phyloP scores from a whole-genome alignment of 2,888 invertebrate species.

The Hemistola chrysoprasaria region DNA sequence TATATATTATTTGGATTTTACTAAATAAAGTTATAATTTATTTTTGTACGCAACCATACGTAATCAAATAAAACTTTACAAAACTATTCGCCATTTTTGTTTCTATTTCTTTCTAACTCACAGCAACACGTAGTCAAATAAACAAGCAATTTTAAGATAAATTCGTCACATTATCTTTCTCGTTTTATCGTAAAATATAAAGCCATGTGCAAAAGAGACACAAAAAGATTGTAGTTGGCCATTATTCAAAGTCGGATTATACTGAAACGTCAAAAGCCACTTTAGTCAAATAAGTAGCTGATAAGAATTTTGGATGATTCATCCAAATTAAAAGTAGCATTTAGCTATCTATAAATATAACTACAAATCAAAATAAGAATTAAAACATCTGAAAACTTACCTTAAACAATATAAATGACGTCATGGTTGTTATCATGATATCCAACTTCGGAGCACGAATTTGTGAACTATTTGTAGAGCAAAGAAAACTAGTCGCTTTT shows the following conservation, averaged over 20 bases:
- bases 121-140: constrained; percentile 32
- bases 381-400: constrained; percentile 48
- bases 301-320: constrained; percentile 61
- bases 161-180: constrained; percentile 14
- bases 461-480: constrained; percentile 45
- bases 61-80: constrained; percentile 43
- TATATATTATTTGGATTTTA: not conserved
- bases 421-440: constrained; percentile 82
- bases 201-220: constrained; percentile 49
- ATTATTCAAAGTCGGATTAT: constrained; percentile 34
- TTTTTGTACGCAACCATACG: constrained; percentile 18
- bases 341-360: constrained; percentile 6
- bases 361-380: constrained; percentile 8
- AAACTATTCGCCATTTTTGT: constrained; percentile 51
- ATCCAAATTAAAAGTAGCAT: constrained; percentile 28
- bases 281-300: constrained; percentile 69
- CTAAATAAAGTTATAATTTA: constrained; percentile 1
- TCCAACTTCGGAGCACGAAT: constrained; percentile 69
- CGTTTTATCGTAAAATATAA: constrained; percentile 15
- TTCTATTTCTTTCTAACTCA: constrained; percentile 67
- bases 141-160: constrained; percentile 23
- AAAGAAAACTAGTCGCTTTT: constrained; percentile 44
- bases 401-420: constrained; percentile 80
- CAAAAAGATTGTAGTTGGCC: constrained; percentile 11
- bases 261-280: constrained; percentile 65